phyloP scores from a whole-genome alignment of 2,888 invertebrate genomes.

The Platerodrilus igneus region DNA sequence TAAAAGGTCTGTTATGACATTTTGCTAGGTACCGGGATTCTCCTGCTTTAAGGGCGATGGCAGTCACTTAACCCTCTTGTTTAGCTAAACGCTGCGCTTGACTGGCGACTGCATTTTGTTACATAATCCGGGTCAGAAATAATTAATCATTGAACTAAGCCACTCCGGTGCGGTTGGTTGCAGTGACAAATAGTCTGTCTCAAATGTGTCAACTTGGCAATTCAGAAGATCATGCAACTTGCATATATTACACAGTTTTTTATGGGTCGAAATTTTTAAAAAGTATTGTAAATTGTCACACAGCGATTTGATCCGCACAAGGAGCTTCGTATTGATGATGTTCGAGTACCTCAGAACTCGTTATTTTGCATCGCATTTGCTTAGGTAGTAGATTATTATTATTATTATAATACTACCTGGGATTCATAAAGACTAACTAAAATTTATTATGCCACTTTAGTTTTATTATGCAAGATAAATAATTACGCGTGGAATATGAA shows the following conservation, averaged over 20 bases:
- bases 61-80: slow-evolving; percentile 40
- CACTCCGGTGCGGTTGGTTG: slow-evolving; percentile 39
- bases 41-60: slow-evolving; percentile 21
- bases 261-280: slow-evolving; percentile 34
- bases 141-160: slow-evolving; percentile 41
- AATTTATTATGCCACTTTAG: slow-evolving; percentile 28
- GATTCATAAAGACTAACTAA: slow-evolving; percentile 18
- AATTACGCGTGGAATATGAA: slow-evolving; percentile 24
- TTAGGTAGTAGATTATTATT: slow-evolving; percentile 19
- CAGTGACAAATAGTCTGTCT: slow-evolving; percentile 45
- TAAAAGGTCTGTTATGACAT: slow-evolving; percentile 15
- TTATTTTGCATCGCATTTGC: slow-evolving; percentile 30
- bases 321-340: slow-evolving; percentile 31
- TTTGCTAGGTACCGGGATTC: slow-evolving; percentile 12
- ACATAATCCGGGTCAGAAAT: slow-evolving; percentile 41
- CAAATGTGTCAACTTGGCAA: slow-evolving; percentile 42
- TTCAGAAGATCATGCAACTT: slow-evolving; percentile 34
- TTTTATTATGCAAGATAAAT: slow-evolving; percentile 23
- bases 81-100: slow-evolving; percentile 36
- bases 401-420: too few species aligned
- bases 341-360: slow-evolving; percentile 30
- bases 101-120: slow-evolving; percentile 35
- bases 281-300: slow-evolving; percentile 40
- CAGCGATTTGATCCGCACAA: slow-evolving; percentile 36
- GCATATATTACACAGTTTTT: slow-evolving; percentile 39